Conservation (phyloP, 2,888 invertebrate genomes). For the Malacosoma neustria region DNA sequence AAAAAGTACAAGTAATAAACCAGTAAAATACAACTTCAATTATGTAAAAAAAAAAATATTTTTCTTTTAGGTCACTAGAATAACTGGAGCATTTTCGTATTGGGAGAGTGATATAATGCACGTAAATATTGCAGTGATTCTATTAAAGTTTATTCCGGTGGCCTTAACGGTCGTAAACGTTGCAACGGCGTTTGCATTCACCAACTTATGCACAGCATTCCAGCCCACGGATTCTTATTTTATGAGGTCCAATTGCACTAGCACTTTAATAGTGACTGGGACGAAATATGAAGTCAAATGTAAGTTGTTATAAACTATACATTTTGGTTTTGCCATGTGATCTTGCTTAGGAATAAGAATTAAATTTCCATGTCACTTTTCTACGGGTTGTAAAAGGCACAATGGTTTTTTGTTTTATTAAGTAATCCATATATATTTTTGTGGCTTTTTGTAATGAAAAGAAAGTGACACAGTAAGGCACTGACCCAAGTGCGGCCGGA, state of each 20-base stretch:
- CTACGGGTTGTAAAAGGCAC: no score
- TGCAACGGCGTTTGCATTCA: slow-evolving; percentile 47
- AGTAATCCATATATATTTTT: no score
- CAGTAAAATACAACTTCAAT: no score
- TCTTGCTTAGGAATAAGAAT: no score
- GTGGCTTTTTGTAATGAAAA: no score
- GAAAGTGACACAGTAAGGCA: no score
- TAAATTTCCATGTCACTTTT: no score
- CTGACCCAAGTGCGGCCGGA: no score
- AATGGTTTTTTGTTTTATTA: no score
- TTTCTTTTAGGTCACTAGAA: slow-evolving; percentile 45
- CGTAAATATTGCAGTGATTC: slow-evolving; percentile 41
- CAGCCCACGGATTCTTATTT: slow-evolving; percentile 11
- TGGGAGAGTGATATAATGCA: slow-evolving; percentile 59
- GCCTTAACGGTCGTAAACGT: slow-evolving; percentile 50
- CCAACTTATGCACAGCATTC: slow-evolving; percentile 36
- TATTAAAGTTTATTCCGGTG: slow-evolving; percentile 53
- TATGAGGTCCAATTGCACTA: slow-evolving; percentile 43
- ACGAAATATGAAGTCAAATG: slow-evolving; percentile 25
- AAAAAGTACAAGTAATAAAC: no score
- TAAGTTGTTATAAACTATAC: slow-evolving; percentile 27
- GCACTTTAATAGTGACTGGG: slow-evolving; percentile 24
- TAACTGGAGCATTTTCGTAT: slow-evolving; percentile 49
- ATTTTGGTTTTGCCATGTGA: no score
- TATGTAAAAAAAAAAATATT: background rate